Evolutionary conservation across 37 sponge, comb jelly and placozoan genomes (phyloP).

Genomic region (Petrosia ficiformis): DNA sequence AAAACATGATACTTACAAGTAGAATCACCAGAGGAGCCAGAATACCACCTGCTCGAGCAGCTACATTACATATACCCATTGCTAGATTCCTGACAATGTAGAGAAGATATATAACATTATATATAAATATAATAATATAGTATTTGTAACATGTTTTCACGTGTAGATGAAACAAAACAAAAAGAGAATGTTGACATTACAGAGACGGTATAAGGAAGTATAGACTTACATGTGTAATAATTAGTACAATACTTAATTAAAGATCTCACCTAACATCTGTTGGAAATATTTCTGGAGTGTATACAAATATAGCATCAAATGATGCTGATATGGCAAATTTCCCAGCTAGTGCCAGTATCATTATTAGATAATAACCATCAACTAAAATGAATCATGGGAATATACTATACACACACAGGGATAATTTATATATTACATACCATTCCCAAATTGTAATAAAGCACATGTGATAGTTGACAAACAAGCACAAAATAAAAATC

Average conservation of each 20-base stretch:
- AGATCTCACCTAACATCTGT: conserved; percentile 66
- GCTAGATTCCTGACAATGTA: conserved; percentile 20
- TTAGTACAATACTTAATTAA: too few relatives aligned
- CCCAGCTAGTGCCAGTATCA: conserved; percentile 26
- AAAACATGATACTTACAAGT: conserved; percentile 9
- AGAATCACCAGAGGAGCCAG: conserved; percentile 45
- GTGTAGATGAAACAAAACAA: too few relatives aligned
- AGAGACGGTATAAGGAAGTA: too few relatives aligned
- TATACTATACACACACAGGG: too few relatives aligned
- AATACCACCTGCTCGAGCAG: conserved; percentile 51
- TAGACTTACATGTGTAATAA: too few relatives aligned
- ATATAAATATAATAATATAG: background rate
- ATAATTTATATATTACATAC: too few relatives aligned
- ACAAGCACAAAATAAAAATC: conserved; percentile 17
- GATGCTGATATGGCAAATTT: conserved; percentile 58
- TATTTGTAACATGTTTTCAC: too few relatives aligned
- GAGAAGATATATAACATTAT: background rate
- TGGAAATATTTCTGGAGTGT: conserved; percentile 65
- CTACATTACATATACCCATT: conserved; percentile 16
- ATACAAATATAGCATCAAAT: conserved; percentile 53
- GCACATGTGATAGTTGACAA: too few relatives aligned
- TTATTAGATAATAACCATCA: background rate
- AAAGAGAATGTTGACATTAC: too few relatives aligned
- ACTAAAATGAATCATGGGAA: background rate
- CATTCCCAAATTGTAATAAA: too few relatives aligned